These are phyloP conservation scores for Phylloscopus trochilus DNA, from an alignment of 2,113 vertebrate genomes.

Conservation along the genomic window DNA sequence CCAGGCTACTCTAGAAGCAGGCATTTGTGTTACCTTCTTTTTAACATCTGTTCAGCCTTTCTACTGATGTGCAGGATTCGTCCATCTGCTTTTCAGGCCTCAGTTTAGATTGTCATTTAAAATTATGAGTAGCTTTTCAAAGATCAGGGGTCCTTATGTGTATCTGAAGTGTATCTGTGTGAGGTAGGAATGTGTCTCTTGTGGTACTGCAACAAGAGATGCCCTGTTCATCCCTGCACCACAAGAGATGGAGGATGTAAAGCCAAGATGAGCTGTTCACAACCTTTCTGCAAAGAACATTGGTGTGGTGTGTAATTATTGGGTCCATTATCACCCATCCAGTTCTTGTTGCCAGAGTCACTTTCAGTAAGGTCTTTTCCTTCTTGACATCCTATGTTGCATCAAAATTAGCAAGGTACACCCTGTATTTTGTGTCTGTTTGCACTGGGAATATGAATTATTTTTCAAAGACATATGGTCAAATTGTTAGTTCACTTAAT, in stretches of 20 bases:
- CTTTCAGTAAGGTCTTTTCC: neutral
- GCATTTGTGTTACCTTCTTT: neutral
- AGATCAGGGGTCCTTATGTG: neutral
- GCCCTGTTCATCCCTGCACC: neutral
- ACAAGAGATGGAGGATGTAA: neutral
- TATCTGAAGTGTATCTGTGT: neutral
- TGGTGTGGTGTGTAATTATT: neutral
- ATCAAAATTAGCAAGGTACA: neutral
- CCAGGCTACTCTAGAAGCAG: neutral
- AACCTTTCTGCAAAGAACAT: neutral
- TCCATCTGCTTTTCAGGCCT: neutral
- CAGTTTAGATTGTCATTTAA: neutral
- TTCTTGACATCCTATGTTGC: neutral
- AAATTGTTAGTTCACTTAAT: neutral
- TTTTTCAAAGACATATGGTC: neutral
- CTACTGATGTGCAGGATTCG: neutral
- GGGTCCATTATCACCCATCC: neutral
- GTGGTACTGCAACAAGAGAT: neutral
- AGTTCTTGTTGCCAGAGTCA: neutral
- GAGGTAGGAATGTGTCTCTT: neutral
- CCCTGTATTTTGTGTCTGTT: neutral
- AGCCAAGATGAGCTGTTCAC: neutral
- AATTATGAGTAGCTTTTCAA: neutral
- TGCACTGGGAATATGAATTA: neutral
- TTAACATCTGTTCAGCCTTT: neutral